These are phyloP conservation scores for Plebejus melissa DNA, from an alignment of 2,888 invertebrate species.

Conservation along the genomic window DNA sequence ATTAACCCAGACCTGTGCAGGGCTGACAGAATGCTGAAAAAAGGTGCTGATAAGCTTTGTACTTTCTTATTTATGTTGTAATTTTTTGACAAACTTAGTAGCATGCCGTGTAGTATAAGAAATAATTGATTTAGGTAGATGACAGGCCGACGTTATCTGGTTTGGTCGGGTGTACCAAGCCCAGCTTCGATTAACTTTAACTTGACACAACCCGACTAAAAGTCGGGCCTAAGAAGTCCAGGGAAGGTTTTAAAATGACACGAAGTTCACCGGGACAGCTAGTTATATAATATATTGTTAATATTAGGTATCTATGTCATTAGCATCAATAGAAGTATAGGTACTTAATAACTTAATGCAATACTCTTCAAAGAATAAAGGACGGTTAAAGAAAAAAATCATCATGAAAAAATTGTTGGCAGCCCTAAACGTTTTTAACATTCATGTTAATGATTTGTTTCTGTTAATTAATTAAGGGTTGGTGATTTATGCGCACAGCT, in stretches of 20 bases:
- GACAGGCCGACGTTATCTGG: no score
- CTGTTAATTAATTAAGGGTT: constrained; percentile 15
- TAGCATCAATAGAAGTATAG: neutral
- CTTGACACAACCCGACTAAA: no score
- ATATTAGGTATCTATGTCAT: no score
- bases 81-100: no score
- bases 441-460: constrained; percentile 14
- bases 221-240: no score
- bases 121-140: no score
- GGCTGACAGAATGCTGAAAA: neutral
- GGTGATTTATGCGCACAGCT: neutral
- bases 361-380: neutral
- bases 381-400: neutral
- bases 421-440: neutral
- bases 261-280: no score
- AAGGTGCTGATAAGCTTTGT: neutral
- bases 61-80: neutral
- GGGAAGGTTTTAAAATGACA: no score
- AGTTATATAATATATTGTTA: no score
- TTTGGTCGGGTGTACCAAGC: no score
- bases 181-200: no score
- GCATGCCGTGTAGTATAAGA: no score
- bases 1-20: constrained; percentile 16
- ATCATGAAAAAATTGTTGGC: neutral
- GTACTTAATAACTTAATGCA: neutral